Conservation (phyloP, 2,113 vertebrate species). For the Hylia prasina region DNA sequence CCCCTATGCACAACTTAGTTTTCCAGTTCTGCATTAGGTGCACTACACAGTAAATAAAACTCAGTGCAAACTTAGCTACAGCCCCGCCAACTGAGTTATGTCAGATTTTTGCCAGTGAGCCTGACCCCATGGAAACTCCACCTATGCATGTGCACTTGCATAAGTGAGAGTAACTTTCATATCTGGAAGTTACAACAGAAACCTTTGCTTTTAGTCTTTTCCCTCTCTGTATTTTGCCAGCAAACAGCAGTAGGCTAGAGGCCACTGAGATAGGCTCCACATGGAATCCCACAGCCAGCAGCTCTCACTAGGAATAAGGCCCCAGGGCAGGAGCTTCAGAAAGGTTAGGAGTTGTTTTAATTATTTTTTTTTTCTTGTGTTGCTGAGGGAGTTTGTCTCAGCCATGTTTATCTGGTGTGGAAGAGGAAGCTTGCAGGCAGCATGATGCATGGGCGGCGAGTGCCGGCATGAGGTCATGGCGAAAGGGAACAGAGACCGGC, state of each 20-base stretch:
- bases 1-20: not conserved
- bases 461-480: conserved; percentile 72
- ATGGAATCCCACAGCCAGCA: fast-evolving
- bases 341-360: not conserved
- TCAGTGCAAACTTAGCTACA: not conserved
- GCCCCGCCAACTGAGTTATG: fast-evolving
- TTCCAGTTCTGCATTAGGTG: not conserved
- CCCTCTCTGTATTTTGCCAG: not conserved
- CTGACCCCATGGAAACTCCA: not conserved
- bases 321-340: not conserved
- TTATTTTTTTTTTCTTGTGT: not conserved
- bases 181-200: not conserved
- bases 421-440: conserved; percentile 69
- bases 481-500: conserved; percentile 67
- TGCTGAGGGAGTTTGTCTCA: conserved; percentile 22
- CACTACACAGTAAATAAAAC: not conserved
- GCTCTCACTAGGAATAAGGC: not conserved
- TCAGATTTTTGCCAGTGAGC: not conserved
- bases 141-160: fast-evolving
- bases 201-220: not conserved
- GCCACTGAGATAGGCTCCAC: not conserved
- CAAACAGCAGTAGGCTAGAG: not conserved
- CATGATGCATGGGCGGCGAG: conserved; percentile 58
- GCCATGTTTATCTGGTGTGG: conserved; percentile 69
- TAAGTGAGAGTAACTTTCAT: not conserved